A percentile compares a stretch with the other conserved stretches of the same genome.
These are phyloP conservation scores for Tapera naevia DNA, from an alignment of 2,797 vertebrate species.

Conservation along the genomic window DNA sequence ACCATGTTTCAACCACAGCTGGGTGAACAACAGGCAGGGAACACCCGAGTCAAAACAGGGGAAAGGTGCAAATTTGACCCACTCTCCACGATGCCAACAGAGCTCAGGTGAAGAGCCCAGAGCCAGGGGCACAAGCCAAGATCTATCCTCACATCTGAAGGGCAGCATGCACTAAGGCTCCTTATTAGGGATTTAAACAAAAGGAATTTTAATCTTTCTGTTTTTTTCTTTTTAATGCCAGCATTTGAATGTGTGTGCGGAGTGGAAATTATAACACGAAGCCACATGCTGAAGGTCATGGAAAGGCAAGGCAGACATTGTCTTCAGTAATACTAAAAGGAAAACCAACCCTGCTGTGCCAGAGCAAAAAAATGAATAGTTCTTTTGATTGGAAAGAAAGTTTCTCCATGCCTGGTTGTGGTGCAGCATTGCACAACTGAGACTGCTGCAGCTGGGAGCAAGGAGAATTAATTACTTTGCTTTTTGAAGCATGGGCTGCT, in stretches of 20 bases:
- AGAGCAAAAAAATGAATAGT: not conserved
- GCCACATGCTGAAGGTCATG: not conserved
- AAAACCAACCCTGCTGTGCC: constrained; percentile 22
- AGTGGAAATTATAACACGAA: not conserved
- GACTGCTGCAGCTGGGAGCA: constrained; percentile 22
- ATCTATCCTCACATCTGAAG: not conserved
- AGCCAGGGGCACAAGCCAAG: not conserved
- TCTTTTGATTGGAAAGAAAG: constrained; percentile 47
- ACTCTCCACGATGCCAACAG: accelerated
- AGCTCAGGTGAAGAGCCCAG: not conserved
- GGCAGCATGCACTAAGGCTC: not conserved
- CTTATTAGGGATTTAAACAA: constrained; percentile 29
- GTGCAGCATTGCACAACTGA: not conserved
- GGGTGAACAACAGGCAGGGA: not conserved
- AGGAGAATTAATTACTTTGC: constrained; percentile 60
- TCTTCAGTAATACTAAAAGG: constrained; percentile 19
- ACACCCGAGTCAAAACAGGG: not conserved
- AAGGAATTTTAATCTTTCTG: constrained; percentile 43
- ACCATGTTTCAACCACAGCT: not conserved
- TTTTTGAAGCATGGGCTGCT: constrained; percentile 58
- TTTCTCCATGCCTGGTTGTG: constrained; percentile 7
- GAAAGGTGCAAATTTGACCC: not conserved
- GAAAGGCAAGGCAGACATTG: constrained; percentile 31
- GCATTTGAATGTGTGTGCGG: not conserved
- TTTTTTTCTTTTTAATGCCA: not conserved